phyloP scores from a whole-genome alignment of 1,140 invertebrate species.

The Dreissena polymorpha region DNA sequence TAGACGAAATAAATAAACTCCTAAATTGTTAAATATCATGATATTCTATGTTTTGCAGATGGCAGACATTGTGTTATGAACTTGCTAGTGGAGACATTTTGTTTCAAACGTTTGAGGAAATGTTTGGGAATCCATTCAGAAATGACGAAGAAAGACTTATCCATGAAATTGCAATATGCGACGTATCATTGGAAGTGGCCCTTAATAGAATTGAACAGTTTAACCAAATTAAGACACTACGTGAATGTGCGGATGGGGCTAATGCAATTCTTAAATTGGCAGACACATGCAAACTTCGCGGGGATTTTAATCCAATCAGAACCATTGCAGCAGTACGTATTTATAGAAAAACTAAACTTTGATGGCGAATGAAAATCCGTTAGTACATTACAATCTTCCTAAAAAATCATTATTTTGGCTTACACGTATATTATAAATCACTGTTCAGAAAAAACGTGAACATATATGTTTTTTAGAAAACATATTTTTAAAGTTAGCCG shows the following conservation, averaged over 20 bases:
- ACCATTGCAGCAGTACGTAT: conserved; percentile 13
- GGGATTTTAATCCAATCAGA: conserved; percentile 26
- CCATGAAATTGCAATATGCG: not conserved
- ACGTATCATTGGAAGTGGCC: not conserved
- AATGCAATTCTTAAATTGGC: conserved; percentile 21
- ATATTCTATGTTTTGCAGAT: not conserved
- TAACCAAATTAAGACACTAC: conserved; percentile 15
- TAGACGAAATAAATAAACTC: too few relatives aligned
- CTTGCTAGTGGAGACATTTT: conserved; percentile 9
- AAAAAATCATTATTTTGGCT: not conserved
- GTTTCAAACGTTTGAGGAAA: conserved; percentile 17
- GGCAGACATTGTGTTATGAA: not conserved
- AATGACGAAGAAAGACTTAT: conserved; percentile 12
- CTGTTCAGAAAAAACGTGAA: not conserved
- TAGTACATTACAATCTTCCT: not conserved
- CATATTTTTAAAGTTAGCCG: not conserved
- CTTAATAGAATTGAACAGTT: conserved; percentile 20
- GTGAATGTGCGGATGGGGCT: conserved; percentile 17
- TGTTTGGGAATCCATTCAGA: conserved; percentile 7
- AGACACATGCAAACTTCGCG: not conserved
- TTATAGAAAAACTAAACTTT: not conserved
- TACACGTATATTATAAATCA: conserved; percentile 3
- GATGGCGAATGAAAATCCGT: not conserved
- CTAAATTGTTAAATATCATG: too few relatives aligned
- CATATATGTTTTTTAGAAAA: not conserved